phyloP scores from a whole-genome alignment of 92 coral and sea anemone species.

The Porites cylindrica region DNA sequence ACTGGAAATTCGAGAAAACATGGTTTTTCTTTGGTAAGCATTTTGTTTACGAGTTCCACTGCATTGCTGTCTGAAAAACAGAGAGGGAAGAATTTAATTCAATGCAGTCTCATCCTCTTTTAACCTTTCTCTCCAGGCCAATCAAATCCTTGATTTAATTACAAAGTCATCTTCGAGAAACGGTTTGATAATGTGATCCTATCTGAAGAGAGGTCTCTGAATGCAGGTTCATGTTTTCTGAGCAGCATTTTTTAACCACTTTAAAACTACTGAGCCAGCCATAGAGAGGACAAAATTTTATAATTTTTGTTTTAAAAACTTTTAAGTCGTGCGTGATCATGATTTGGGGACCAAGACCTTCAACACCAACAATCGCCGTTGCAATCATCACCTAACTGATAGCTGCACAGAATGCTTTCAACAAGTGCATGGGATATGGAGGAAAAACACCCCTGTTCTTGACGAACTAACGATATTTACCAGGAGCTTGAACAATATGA shows the following conservation, averaged over 20 bases:
- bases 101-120: no score
- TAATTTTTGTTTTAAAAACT: neutral
- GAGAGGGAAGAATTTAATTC: no score
- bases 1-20: neutral
- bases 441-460: neutral
- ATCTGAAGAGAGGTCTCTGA: no score
- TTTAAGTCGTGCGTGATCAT: neutral
- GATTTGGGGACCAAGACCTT: neutral
- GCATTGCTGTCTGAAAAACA: no score
- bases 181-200: no score
- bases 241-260: no score
- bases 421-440: conserved; percentile 2
- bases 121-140: no score
- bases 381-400: neutral
- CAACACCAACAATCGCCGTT: neutral
- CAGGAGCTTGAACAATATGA: conserved; percentile 6
- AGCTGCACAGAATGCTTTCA: conserved; percentile 1
- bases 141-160: no score
- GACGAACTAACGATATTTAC: conserved; percentile 19
- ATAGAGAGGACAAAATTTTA: no score
- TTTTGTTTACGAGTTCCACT: neutral
- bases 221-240: no score
- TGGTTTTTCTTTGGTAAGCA: neutral
- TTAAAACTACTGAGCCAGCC: no score
- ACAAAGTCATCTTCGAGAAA: no score